Base-by-base conservation (phyloP, 2,888 invertebrate species). In the Hipparchia semele region DNA sequence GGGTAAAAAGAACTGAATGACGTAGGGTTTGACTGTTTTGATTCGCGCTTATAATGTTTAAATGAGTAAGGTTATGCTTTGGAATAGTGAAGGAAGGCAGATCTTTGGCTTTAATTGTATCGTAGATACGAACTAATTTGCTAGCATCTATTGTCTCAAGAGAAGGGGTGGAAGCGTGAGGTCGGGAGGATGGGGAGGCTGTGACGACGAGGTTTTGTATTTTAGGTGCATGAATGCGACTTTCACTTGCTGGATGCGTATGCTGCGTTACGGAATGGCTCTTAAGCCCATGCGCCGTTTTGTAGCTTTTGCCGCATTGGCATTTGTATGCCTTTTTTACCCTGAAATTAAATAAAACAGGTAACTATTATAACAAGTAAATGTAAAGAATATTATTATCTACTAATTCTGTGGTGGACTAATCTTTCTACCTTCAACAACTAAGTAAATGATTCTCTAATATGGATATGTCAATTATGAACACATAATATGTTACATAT, bases 251-350 rank as follows among this genome's bases (percentile, higher is more conserved):
- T 80, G 77, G 77, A 54, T 80, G 84, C 45, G 87, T 84, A 80
- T 91, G 91, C 68, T 90, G 89, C 0, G 87, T 76, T 75, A 87
- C 84, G 2, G 96, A 95, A 87, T 98, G 97, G 82, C 95, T 96
- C 85, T 96, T 96, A 83, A 98, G 94, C 73, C 97, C 97, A 88
- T 96, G 96, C 68, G 96, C 95, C 77, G 97, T 97, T 92, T 97
- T 97, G 94, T 98, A 98, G 87, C 96, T 97, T 94, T 97, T 98
- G 82, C 97, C 97, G 94, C 98, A 98, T 86, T 96, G 96, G 89
- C 97, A 98, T 87, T 96, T 96, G 94, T 96, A 97, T 60, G 96
- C 96, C 93, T 97, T 97, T 88, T 96, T 96, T 86, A 96, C 95
- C 93, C 97, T 97, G 93, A 59, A 94, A 77, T n/a, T 9, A 12